These are phyloP conservation scores for Jaculus jaculus DNA, from an alignment of 2,113 vertebrate species.

Conservation along the genomic window DNA sequence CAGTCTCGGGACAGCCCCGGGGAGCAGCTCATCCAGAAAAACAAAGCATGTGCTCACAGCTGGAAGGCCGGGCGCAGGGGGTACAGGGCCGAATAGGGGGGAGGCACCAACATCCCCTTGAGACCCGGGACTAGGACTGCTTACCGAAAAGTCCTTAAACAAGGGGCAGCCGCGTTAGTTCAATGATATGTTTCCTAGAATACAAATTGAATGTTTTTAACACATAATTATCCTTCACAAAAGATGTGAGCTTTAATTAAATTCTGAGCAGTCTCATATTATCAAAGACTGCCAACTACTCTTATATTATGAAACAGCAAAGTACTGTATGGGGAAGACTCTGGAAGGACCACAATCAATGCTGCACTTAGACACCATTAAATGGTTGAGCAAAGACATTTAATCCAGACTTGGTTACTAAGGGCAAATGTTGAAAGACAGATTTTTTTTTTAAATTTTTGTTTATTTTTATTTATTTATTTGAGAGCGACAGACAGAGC, in stretches of 20 bases:
- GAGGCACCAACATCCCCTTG: not conserved
- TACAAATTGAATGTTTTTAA: not conserved
- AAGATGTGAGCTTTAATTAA: not conserved
- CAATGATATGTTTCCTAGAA: not conserved
- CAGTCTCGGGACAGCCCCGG: not conserved
- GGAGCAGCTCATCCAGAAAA: not conserved
- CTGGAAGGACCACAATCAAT: not conserved
- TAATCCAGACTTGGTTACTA: not conserved
- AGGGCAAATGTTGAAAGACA: not conserved
- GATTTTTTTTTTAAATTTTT: no score
- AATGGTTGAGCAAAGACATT: not conserved
- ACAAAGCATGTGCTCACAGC: not conserved
- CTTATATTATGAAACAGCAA: not conserved
- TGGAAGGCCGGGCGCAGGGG: not conserved
- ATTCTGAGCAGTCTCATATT: not conserved
- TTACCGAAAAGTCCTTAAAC: not conserved
- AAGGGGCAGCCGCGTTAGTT: not conserved
- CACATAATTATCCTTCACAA: conserved; percentile 17
- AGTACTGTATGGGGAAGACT: not conserved
- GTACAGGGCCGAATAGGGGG: no score
- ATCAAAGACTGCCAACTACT: not conserved
- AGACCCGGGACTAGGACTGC: not conserved
- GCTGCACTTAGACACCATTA: not conserved
- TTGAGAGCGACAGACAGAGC: no score
- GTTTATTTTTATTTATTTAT: no score